Conservation (phyloP, 1,140 invertebrate species). For the Drosophila pseudoananassae region DNA sequence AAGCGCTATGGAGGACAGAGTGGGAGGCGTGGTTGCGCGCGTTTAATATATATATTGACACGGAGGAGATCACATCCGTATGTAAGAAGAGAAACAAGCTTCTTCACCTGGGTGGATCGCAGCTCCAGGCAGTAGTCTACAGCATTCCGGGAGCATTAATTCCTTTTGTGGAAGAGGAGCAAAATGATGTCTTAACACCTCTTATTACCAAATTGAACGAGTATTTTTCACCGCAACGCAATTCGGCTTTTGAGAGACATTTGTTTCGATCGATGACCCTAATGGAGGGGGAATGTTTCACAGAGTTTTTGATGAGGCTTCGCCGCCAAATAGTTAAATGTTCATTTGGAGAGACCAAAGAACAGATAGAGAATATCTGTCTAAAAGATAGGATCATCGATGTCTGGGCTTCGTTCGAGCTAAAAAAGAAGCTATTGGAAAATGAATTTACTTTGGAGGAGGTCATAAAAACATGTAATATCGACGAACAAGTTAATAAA, state of each 20-base stretch:
- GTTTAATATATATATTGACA: neutral
- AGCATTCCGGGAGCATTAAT: conserved; percentile 11
- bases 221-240: conserved; percentile 22
- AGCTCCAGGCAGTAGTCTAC: conserved; percentile 6
- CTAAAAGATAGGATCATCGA: conserved; percentile 5
- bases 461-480: no score
- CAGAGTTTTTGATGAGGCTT: conserved; percentile 14
- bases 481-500: no score
- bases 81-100: conserved; percentile 7
- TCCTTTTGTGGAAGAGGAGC: neutral
- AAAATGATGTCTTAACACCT: conserved; percentile 5
- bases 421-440: no score
- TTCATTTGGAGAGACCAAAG: conserved; percentile 12
- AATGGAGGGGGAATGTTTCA: conserved; percentile 11
- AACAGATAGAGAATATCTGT: conserved; percentile 11
- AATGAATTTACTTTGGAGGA: no score
- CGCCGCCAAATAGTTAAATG: conserved; percentile 2
- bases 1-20: no score
- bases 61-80: conserved; percentile 7
- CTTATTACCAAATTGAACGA: conserved; percentile 15
- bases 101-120: conserved; percentile 3
- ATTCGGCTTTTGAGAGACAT: conserved; percentile 16
- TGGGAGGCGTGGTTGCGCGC: no score
- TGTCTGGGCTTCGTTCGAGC: neutral
- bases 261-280: conserved; percentile 8